Base-by-base conservation (phyloP, 1,140 invertebrate genomes). In the Polyergus mexicanus region DNA sequence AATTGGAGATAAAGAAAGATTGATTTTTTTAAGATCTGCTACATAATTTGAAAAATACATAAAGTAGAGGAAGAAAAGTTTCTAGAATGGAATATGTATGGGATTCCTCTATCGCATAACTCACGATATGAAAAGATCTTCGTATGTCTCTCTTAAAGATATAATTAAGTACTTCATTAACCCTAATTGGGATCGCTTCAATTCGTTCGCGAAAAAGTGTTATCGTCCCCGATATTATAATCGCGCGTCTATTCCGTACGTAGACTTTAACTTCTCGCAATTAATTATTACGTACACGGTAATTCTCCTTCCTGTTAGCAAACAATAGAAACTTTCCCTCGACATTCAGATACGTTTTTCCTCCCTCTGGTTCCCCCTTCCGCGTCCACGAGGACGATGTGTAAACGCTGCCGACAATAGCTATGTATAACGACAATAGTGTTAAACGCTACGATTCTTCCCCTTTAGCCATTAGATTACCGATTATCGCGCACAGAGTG, bases 401-500 rank as follows among this genome's bases (percentile, higher is more conserved):
- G 47, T 60, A 72, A 89, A n/a, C 56, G 88, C 80, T 84, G 75
- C 85, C 88, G 69, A 71, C 72, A 72, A 72, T 65, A 65, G 66
- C 41, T 81, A 84, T 87, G 60, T 74, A 68, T 69, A 83, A 86
- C 35, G 28, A 80, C 51, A 83, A 86, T 80, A 85, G 72, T 76
- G n/a, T 72, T 19, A 51, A 87, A 80, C 51, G 60, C 47, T 74
- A 56, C 41, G 62, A 66, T 7, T 38, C 44, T 88, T 92, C 91
- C 62, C 90, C 85, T 89, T 86, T 91, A 69, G 72, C 87, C 54
- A 22, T 74, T 90, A 91, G 78, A 72, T 86, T 81, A 85, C 32
- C 86, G 7, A 90, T 88, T 91, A 90, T 92, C 86, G 87, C 88
- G 90, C 91, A 91, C 80, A 83, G 68, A 93, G 92, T 93, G 93